Percentiles rank a stretch among this genome's conserved stretches.
phyloP scores from a whole-genome alignment of 2,113 vertebrate species.

The Genyomyrus donnyi region DNA sequence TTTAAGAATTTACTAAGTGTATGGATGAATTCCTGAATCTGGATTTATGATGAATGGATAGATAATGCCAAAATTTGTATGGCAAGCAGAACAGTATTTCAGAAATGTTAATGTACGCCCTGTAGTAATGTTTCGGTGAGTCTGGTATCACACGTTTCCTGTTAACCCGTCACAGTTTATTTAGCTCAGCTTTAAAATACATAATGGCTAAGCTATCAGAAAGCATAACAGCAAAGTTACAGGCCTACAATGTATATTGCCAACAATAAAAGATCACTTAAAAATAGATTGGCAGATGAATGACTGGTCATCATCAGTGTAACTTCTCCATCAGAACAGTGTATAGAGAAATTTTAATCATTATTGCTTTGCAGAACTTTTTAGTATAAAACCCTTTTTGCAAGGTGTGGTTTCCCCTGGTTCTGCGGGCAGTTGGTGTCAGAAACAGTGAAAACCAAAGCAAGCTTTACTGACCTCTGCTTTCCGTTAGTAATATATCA shows the following conservation, averaged over 20 bases:
- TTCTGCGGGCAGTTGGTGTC: neutral
- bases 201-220: neutral
- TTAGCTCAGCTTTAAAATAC: neutral
- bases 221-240: neutral
- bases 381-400: neutral
- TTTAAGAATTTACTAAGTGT: neutral
- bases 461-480: neutral
- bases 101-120: neutral
- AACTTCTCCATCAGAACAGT: neutral
- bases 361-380: neutral
- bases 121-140: neutral
- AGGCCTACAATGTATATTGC: neutral
- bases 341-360: neutral
- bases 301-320: neutral
- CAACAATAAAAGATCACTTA: neutral
- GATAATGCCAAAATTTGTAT: neutral
- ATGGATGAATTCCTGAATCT: neutral
- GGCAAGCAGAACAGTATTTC: neutral
- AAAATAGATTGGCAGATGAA: neutral
- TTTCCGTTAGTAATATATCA: neutral
- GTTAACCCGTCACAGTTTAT: neutral
- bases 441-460: neutral
- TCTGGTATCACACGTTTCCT: neutral
- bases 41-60: neutral
- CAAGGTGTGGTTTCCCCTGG: neutral